Base-by-base conservation (phyloP, 1,140 invertebrate genomes). In the Mylabris phalerata region DNA sequence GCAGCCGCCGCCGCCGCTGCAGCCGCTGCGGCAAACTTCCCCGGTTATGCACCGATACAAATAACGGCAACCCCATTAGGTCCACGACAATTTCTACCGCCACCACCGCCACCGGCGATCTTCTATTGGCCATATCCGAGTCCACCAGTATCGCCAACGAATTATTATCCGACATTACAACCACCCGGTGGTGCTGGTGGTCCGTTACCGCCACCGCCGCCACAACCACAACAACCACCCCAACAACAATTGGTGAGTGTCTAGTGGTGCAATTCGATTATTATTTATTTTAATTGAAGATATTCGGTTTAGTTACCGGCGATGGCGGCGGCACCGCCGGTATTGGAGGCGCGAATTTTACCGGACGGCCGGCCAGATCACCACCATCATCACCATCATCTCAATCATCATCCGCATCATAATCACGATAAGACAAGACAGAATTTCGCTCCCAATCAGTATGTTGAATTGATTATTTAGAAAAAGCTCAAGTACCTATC, bases 111-210 rank as follows among this genome's bases (percentile, higher is more conserved):
- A 79, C 47, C 39, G 39, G 84, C 84, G 5, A 82, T 89, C 9
- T 84, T 91, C 62, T 92, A 90, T 75, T 94, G 92, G 92, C 87
- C 88, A 0, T 95, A 95, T 77, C 92, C 92, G 9, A 93, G 90
- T 62, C 92, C 92, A 39, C 92, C 92, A 0, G 90, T 95, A 1
- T 93, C 91, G 39, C 91, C 92, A 6, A 92, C 88, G 1, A 87
- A 87, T 64, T 91, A 91, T 74, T 91, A 87, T 71, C 80, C 81
- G 67, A 78, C 82, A 68, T 76, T 77, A 26, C 77, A 72, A 50
- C 75, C 78, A 25, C 75, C 68, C 40, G 67, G 66, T 57, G 68
- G 67, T 26, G 38, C 69, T 26, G 57, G 59, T 13, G 66, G 62
- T 0, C 64, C 67, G 42, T 65, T 69, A 39, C 59, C 61, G 13